Percentiles rank a stretch among this genome's conserved stretches.
Conservation (phyloP, 2,113 vertebrate genomes). For the Trichomycterus rosablanca region DNA sequence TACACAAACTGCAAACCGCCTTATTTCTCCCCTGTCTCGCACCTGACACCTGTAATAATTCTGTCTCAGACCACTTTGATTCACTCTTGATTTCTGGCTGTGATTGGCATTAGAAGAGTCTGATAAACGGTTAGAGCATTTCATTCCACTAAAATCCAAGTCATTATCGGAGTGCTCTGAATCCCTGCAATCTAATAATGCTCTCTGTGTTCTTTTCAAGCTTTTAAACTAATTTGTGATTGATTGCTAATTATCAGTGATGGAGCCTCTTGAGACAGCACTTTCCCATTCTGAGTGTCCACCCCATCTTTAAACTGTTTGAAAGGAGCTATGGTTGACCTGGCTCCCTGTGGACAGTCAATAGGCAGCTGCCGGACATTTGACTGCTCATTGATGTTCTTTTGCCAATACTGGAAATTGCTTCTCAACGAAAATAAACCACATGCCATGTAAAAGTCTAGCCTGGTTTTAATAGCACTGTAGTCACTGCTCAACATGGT, state of each 20-base stretch:
- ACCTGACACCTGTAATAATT: constrained; percentile 28
- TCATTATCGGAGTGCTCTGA: constrained; percentile 64
- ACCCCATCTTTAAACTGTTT: constrained; percentile 45
- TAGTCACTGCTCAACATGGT: constrained; percentile 37
- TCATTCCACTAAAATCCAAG: constrained; percentile 45
- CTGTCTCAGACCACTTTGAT: constrained; percentile 4
- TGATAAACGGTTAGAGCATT: constrained; percentile 43
- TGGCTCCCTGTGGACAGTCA: constrained; percentile 52
- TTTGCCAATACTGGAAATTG: constrained; percentile 52
- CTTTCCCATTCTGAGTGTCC: constrained; percentile 18
- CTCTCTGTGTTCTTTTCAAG: constrained; percentile 64
- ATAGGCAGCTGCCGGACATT: constrained; percentile 49
- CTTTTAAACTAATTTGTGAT: constrained; percentile 68
- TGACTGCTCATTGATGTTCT: constrained; percentile 53
- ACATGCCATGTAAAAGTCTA: constrained; percentile 38
- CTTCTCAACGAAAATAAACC: constrained; percentile 49
- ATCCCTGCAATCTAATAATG: constrained; percentile 65
- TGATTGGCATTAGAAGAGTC: constrained; percentile 32
- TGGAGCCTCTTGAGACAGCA: constrained; percentile 47
- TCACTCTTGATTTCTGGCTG: constrained; percentile 26
- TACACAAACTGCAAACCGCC: too few relatives aligned
- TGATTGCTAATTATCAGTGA: constrained; percentile 68
- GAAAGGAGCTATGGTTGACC: constrained; percentile 53
- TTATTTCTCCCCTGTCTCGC: too few relatives aligned
- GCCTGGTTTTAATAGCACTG: constrained; percentile 38